Conservation (phyloP, 2,888 invertebrate species). For the Vesta saturnalis region DNA sequence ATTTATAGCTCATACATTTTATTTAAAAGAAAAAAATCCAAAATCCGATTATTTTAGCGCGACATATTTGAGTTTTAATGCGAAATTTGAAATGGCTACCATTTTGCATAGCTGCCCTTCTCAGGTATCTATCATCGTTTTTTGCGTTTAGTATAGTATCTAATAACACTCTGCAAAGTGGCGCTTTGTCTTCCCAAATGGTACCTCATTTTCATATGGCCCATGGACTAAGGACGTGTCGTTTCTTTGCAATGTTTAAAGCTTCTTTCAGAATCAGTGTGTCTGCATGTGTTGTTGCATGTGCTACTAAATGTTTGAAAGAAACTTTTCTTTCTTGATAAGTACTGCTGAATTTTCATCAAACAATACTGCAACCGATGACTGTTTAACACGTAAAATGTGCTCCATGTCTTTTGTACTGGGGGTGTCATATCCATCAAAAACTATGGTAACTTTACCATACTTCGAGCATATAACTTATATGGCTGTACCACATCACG, state of each 20-base stretch:
- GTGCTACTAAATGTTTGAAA: too few species aligned
- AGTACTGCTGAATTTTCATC: too few species aligned
- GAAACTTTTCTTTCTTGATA: too few species aligned
- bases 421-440: conserved; percentile 8
- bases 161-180: background rate
- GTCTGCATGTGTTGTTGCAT: too few species aligned
- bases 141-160: background rate
- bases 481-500: conserved; percentile 11
- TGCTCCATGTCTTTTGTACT: conserved; percentile 6
- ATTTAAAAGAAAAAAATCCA: too few species aligned
- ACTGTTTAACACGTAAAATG: background rate
- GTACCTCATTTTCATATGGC: background rate
- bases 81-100: background rate
- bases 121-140: background rate
- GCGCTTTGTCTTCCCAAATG: background rate
- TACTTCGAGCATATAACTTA: background rate
- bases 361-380: too few species aligned
- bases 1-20: too few species aligned
- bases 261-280: too few species aligned
- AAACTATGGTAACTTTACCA: conserved; percentile 13
- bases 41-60: background rate
- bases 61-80: background rate
- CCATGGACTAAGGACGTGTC: background rate
- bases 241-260: too few species aligned
- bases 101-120: background rate